A percentile compares a stretch with the other conserved stretches of the same genome.
phyloP scores from a whole-genome alignment of 2,888 invertebrate genomes.

The Caprella mutica region DNA sequence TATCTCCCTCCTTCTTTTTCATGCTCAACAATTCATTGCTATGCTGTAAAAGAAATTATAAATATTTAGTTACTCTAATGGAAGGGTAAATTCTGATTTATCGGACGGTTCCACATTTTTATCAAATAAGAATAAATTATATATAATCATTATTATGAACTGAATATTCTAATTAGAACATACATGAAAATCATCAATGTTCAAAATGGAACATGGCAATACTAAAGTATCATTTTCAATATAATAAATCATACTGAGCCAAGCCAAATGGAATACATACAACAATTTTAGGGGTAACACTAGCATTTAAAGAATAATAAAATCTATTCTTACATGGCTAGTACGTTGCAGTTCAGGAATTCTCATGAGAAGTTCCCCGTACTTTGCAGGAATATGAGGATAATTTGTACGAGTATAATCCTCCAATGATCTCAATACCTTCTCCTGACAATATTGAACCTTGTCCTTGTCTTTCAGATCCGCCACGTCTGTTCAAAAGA shows the following conservation, averaged over 20 bases:
- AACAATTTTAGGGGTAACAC: too few relatives aligned
- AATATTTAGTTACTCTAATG: background rate
- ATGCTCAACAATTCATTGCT: slow-evolving; percentile 83
- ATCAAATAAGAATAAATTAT: too few relatives aligned
- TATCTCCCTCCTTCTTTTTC: slow-evolving; percentile 68
- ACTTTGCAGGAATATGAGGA: slow-evolving; percentile 85
- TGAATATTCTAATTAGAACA: too few relatives aligned
- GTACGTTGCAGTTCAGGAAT: slow-evolving; percentile 91
- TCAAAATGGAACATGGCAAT: too few relatives aligned
- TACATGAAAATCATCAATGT: too few relatives aligned
- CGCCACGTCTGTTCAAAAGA: slow-evolving; percentile 59
- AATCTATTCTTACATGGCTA: slow-evolving; percentile 65
- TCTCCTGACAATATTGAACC: slow-evolving; percentile 85
- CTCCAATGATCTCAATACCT: slow-evolving; percentile 80
- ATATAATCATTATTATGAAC: too few relatives aligned
- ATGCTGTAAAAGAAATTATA: slow-evolving; percentile 49
- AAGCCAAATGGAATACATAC: too few relatives aligned
- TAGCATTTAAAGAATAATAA: too few relatives aligned
- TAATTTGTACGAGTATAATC: slow-evolving; percentile 83
- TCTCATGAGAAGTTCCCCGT: slow-evolving; percentile 79
- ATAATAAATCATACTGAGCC: too few relatives aligned
- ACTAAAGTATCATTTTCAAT: too few relatives aligned
- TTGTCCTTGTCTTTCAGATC: slow-evolving; percentile 87
- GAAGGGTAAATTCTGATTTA: background rate
- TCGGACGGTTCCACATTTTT: too few relatives aligned